These are phyloP conservation scores for Drosophila azteca DNA, from an alignment of 1,140 invertebrate species.

Conservation along the genomic window DNA sequence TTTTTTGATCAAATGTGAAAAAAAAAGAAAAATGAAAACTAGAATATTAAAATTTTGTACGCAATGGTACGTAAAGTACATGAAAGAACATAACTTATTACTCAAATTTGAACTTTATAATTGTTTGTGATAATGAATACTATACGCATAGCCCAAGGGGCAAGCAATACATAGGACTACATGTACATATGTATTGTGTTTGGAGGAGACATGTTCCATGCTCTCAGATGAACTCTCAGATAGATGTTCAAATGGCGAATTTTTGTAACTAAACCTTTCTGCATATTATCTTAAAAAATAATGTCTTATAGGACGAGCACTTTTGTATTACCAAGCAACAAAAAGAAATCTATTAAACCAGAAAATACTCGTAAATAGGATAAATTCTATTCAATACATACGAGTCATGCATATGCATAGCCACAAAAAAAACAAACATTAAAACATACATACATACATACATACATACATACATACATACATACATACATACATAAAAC, in stretches of 20 bases:
- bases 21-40: slow-evolving; percentile 33
- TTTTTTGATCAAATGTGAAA: slow-evolving; percentile 55
- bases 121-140: slow-evolving; percentile 77
- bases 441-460: slow-evolving; percentile 12
- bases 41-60: slow-evolving; percentile 75
- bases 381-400: slow-evolving; percentile 53
- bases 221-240: slow-evolving; percentile 6
- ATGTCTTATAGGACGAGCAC: slow-evolving; percentile 62
- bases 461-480: slow-evolving; percentile 31
- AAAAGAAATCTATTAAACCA: slow-evolving; percentile 35
- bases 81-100: slow-evolving; percentile 65
- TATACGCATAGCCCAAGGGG: slow-evolving; percentile 33
- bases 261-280: slow-evolving; percentile 74
- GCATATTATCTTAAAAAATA: slow-evolving; percentile 59
- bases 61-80: slow-evolving; percentile 56
- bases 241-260: slow-evolving; percentile 29
- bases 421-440: slow-evolving; percentile 1
- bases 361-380: slow-evolving; percentile 44
- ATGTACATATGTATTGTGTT: background rate
- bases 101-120: slow-evolving; percentile 76
- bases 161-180: background rate
- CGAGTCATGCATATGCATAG: slow-evolving; percentile 14
- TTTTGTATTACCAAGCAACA: slow-evolving; percentile 61
- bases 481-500: slow-evolving; percentile 18
- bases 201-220: background rate